Evolutionary conservation across 30 jellyfish, hydroid and myxozoan genomes (phyloP), one percentile per base, ranked within the genome.

Genomic region (Cassiopea andromeda): DNA sequence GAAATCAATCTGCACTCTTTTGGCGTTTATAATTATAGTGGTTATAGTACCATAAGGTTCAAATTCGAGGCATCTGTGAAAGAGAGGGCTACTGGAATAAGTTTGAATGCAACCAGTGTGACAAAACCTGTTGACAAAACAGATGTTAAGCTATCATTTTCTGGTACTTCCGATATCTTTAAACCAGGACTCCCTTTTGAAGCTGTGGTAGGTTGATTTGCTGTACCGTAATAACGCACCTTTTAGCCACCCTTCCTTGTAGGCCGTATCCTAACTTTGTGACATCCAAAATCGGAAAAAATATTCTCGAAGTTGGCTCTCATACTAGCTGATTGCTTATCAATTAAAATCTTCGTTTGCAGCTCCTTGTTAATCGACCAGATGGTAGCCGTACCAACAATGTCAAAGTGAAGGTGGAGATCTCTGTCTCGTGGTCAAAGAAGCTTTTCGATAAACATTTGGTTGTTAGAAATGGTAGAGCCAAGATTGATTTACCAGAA

Each of bases 151-250:
- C 83, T 94, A 60, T 44, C 86, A 38, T 91, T 96, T 84, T 93
- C 89, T 17, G 98, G 96, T 48, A 85, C 96, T 43, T 94, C 97
- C 15, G 92, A 44, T 50, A 50, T 73, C 48, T 94, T 94, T 87
- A 96, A 96, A 84, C 99, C 99, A 17, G 99, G 98, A 1, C 93
- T 96, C 46, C 98, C 99, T 18, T 81, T 90, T 46, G 81, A 75
- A 18, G 94, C 92, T 2, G 75, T 77, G 99, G 99, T 96, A 48
- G 47, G 91, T 2, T 2, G 64, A n/a, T n/a, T n/a, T n/a, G n/a
- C n/a, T n/a, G n/a, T n/a, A n/a, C n/a, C n/a, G n/a, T n/a, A n/a
- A n/a, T n/a, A n/a, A n/a, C n/a, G n/a, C n/a, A n/a, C n/a, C n/a
- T n/a, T n/a, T n/a, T n/a, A n/a, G n/a, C n/a, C n/a, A n/a, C n/a